Conservation (phyloP, 2,113 vertebrate species). For the Tetraodon nigroviridis region DNA sequence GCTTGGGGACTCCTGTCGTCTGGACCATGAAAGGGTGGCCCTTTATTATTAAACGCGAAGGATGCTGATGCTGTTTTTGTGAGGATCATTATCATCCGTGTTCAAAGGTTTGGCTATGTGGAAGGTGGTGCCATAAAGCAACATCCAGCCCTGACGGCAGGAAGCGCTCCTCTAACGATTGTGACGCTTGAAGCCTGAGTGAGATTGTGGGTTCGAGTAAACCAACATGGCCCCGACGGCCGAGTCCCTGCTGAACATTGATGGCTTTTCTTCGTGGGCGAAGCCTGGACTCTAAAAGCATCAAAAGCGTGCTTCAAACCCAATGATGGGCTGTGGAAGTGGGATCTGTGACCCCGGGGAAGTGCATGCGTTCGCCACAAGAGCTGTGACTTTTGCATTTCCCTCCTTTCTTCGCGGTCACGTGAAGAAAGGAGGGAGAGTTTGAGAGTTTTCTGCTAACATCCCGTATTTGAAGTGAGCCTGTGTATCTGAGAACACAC, state of each 20-base stretch:
- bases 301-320: slow-evolving; percentile 42
- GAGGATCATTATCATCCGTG: too few species aligned
- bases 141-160: slow-evolving; percentile 15
- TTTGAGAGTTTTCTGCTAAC: slow-evolving; percentile 5
- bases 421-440: too few species aligned
- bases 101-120: background rate
- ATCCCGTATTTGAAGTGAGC: background rate
- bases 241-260: slow-evolving; percentile 42
- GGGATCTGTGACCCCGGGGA: slow-evolving; percentile 16
- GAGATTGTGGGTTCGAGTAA: slow-evolving; percentile 56
- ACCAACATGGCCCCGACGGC: slow-evolving; percentile 50
- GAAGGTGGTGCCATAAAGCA: background rate
- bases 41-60: too few species aligned
- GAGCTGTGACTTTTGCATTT: slow-evolving; percentile 12
- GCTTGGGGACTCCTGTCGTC: background rate
- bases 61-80: too few species aligned
- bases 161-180: slow-evolving; percentile 30
- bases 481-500: background rate
- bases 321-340: slow-evolving; percentile 37
- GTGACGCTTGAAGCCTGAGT: slow-evolving; percentile 28
- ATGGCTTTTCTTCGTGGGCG: slow-evolving; percentile 44
- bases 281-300: slow-evolving; percentile 58
- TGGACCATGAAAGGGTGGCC: too few species aligned
- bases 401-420: background rate
- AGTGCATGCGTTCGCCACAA: slow-evolving; percentile 2